Base-by-base conservation (phyloP, 53 echinoderm and acorn worm genomes). In the Hippasteria phrygiana region DNA sequence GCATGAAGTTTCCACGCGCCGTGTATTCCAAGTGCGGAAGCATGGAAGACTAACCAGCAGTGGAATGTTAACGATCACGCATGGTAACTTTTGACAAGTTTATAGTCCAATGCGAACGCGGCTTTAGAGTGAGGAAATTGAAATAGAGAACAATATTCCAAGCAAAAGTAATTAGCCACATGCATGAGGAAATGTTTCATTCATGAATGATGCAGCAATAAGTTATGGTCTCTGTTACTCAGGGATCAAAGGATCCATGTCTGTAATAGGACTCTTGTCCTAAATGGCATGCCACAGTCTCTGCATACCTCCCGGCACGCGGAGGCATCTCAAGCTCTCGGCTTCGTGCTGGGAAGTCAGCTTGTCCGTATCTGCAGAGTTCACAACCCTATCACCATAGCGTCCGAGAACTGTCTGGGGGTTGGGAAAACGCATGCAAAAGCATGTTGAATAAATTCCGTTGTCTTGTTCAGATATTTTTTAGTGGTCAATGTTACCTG, bases 251-350 rank as follows among this genome's bases (percentile, higher is more conserved):
- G 16, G 20, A 14, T 12, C 51, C 51, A 51, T 17, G 51, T 20
- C 32, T 7, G 69, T 67, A 67, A 67, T 31, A 67, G 8, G 69
- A 67, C 69, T 34, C 69, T 3, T 67, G 22, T 67, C 69, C 69
- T 67, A 67, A 67, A 32, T 32, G 69, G 69, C 34, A 67, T 72
- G 72, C 72, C 42, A 22, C 72, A 41, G 72, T 72, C 72, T 34
- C 13, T 28, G 69, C 69, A 67, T 67, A 67, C 35, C 69, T 29
- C 69, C 32, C 5, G 69, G 1, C 69, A 1, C 37, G 9, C 34
- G n/a, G n/a, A n/a, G 59, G 59, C 59, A 59, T 59, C n/a, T 55
- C 9, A 2, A 10, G 10, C 11, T 16, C 9, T 6, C 2, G 18
- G 2, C 55, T 2, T 17, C 26, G 3, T 59, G 0, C 59, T 24